Conservation (phyloP, 2,797 vertebrate genomes). For the Notamacropus eugenii region DNA sequence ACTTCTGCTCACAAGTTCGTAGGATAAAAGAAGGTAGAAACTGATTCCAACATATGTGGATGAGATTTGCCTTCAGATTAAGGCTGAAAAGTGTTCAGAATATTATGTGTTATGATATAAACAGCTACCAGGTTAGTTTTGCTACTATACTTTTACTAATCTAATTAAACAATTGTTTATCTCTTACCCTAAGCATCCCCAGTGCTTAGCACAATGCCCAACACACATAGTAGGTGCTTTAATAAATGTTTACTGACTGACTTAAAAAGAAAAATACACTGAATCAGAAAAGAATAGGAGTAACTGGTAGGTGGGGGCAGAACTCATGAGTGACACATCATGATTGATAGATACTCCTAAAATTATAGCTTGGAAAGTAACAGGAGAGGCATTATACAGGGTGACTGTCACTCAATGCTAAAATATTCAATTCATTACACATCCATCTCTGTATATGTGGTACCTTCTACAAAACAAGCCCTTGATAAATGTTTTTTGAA, state of each 20-base stretch:
- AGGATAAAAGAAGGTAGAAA: neutral
- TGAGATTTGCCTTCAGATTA: neutral
- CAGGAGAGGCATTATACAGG: neutral
- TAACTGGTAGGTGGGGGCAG: neutral
- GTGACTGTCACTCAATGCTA: neutral
- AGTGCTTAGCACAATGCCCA: neutral
- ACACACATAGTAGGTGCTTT: neutral
- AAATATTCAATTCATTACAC: neutral
- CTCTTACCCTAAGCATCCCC: neutral
- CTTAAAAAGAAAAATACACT: neutral
- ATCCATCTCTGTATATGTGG: neutral
- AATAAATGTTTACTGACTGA: neutral
- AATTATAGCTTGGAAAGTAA: neutral
- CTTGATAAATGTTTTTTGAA: neutral
- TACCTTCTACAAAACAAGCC: neutral
- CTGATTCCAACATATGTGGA: neutral
- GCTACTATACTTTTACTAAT: neutral
- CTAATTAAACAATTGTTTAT: neutral
- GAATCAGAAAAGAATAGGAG: neutral
- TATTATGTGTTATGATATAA: neutral
- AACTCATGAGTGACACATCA: neutral
- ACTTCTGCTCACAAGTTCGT: neutral
- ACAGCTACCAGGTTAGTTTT: neutral
- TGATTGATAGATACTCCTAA: neutral
- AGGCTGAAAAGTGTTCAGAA: neutral